Evolutionary conservation across 2,888 invertebrate species (phyloP).

Genomic region (Rhingia campestris): DNA sequence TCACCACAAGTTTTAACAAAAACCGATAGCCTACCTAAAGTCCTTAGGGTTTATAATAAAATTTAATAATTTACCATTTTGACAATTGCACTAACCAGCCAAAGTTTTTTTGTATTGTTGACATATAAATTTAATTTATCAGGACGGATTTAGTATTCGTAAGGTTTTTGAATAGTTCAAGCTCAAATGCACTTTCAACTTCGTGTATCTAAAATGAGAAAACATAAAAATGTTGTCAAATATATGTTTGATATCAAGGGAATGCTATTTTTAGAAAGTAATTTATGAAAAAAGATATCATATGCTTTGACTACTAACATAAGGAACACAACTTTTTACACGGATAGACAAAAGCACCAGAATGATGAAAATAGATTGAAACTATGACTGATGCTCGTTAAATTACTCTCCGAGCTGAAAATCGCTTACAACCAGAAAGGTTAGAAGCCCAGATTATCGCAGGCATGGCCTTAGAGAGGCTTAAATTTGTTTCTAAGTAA

Average conservation of each 20-base stretch:
- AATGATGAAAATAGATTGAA: too few relatives aligned
- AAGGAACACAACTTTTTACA: too few relatives aligned
- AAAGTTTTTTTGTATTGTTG: constrained; percentile 36
- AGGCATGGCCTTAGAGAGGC: too few relatives aligned
- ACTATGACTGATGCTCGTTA: too few relatives aligned
- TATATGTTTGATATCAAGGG: not conserved
- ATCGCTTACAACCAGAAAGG: too few relatives aligned
- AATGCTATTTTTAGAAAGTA: too few relatives aligned
- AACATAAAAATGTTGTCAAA: not conserved
- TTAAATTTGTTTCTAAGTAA: too few relatives aligned
- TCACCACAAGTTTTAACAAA: not conserved
- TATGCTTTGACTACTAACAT: too few relatives aligned
- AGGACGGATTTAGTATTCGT: constrained; percentile 20
- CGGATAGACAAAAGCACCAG: too few relatives aligned
- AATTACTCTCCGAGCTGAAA: too few relatives aligned
- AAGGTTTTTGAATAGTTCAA: not conserved
- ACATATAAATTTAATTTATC: constrained; percentile 36
- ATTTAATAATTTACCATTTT: constrained; percentile 37
- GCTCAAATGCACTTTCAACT: constrained; percentile 44
- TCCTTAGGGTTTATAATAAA: constrained; percentile 29
- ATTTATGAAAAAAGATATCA: too few relatives aligned
- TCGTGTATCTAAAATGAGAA: constrained; percentile 61
- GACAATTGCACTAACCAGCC: constrained; percentile 76
- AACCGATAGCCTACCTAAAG: not conserved
- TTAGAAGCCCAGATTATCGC: too few relatives aligned